A percentile compares a stretch with the other conserved stretches of the same genome.
These are phyloP conservation scores for Rhimphoctona megacephalus DNA, from an alignment of 2,888 invertebrate genomes.

Conservation along the genomic window DNA sequence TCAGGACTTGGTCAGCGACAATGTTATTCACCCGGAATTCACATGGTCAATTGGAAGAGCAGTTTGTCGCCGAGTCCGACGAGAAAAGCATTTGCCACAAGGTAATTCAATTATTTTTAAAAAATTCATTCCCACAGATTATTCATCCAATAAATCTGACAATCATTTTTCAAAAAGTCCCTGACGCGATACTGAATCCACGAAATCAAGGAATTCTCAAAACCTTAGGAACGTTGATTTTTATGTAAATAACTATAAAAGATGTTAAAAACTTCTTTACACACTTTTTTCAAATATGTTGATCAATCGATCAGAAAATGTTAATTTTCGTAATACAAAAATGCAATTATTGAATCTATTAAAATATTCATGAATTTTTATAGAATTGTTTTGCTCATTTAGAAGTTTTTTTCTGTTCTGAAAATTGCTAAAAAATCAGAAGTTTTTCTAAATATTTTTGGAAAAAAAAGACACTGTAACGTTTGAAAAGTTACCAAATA, in stretches of 20 bases:
- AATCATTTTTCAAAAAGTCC: neutral
- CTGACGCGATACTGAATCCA: neutral
- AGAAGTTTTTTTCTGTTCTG: too few species aligned
- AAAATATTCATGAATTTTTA: neutral
- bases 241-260: neutral
- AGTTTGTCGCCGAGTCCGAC: constrained; percentile 94
- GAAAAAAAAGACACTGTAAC: too few species aligned
- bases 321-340: too few species aligned
- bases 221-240: neutral
- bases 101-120: constrained; percentile 79
- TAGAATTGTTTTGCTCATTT: too few species aligned
- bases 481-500: too few species aligned
- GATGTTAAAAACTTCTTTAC: neutral
- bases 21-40: constrained; percentile 87
- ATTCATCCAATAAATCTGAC: neutral
- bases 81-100: constrained; percentile 91
- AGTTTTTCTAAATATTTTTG: too few species aligned
- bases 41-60: constrained; percentile 85
- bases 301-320: neutral
- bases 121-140: neutral
- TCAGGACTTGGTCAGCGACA: constrained; percentile 85
- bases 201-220: neutral
- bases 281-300: neutral
- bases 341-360: neutral
- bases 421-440: too few species aligned